These are phyloP conservation scores for Callyntrura sp. DNA, from an alignment of 2,888 invertebrate species.

Conservation along the genomic window DNA sequence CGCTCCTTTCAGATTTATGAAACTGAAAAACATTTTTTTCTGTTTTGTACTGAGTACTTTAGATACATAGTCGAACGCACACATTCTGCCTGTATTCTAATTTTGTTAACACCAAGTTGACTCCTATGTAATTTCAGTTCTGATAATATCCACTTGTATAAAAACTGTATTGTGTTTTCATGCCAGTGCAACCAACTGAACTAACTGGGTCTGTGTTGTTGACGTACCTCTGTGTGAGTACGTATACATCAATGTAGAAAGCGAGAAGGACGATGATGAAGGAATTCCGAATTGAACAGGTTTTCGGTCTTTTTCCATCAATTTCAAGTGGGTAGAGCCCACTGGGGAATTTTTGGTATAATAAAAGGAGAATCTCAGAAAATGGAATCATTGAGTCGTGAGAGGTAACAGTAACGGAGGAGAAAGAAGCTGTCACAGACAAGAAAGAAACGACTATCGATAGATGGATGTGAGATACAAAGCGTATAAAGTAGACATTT, in stretches of 20 bases:
- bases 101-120: background rate
- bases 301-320: slow-evolving; percentile 76
- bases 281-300: slow-evolving; percentile 70
- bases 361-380: slow-evolving; percentile 70
- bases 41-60: background rate
- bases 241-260: slow-evolving; percentile 1
- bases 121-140: background rate
- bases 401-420: slow-evolving; percentile 58
- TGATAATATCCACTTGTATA: background rate
- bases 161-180: background rate
- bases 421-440: slow-evolving; percentile 55
- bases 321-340: slow-evolving; percentile 75
- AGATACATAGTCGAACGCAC: background rate
- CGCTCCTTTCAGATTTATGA: background rate
- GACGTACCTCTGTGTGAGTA: background rate
- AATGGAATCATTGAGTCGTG: slow-evolving; percentile 66
- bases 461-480: background rate
- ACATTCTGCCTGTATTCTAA: background rate
- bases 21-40: background rate
- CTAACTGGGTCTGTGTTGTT: background rate
- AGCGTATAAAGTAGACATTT: background rate
- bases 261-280: slow-evolving; percentile 51
- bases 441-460: slow-evolving; percentile 29
- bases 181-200: background rate
- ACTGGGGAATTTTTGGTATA: slow-evolving; percentile 72